Base-by-base conservation (phyloP, 2,113 vertebrate genomes). In the Xiphorhynchus elegans region DNA sequence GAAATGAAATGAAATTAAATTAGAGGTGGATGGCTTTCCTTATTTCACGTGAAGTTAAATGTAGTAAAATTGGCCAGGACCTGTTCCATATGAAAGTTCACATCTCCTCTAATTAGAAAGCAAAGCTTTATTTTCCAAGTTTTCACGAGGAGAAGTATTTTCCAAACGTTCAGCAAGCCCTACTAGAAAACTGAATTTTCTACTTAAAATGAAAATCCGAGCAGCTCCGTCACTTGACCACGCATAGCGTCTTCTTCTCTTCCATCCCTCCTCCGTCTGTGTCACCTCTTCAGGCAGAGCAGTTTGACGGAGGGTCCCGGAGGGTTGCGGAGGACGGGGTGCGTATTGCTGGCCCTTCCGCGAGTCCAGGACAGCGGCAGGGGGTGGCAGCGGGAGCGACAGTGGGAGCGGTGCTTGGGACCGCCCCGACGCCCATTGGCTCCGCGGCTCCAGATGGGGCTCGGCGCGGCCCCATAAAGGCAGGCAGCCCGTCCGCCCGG, bases 341-440 rank as follows among this genome's bases (percentile, higher is more conserved):
- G 20, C 10, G 37, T 4, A 0, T 1, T 0, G 23, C 59, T 3
- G 21, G 17, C 29, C 50, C 19, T 33, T 10, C 23, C 26, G 23
- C 58, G 23, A n/a, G 42, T 53, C 25, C 10, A 25, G 68, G 17
- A 44, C 50, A 16, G 47, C 19, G 13, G 42, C 13, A 20, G 62
- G 13, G 20, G 72, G 49, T 40, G 62, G 78, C 87, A 17, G 53
- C 60, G 37, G 68, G 44, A 26, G 59, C 44, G 69, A 20, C 37
- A 16, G 37, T 1, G 49, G 58, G 11, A 19, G 79, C 21, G 62
- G n/a, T 3, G 33, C n/a, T 19, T 6, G 78, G 87, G 25, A 29
- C 79, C 50, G 60, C 74, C 92, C 82, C 77, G 26, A 37, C 76
- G 66, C 87, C 93, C 89, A 96, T 94, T 92, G 94, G 89, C 79